Base-by-base conservation (phyloP, 2,888 invertebrate species). In the Pediacus dermestoides region DNA sequence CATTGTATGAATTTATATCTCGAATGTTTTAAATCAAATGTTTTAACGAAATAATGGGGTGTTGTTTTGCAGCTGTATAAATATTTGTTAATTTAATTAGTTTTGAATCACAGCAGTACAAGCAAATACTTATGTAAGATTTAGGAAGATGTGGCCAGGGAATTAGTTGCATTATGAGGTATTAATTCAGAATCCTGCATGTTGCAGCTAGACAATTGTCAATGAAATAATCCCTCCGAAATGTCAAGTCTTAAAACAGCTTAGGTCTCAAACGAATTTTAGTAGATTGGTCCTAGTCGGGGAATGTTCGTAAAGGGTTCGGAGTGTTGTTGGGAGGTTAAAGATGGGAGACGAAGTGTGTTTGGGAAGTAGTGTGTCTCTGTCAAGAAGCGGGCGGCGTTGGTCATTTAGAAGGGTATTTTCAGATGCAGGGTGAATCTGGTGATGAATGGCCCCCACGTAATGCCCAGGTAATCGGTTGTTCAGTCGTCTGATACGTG, bases 401-500 rank as follows among this genome's bases (percentile, higher is more conserved):
- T 34, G 43, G 44, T 44, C 48, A 46, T 48, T 46, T 46, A 46
- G 27, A 32, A 37, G 46, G 30, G 33, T 34, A 33, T 34, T 41
- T 39, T 32, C 39, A 27, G 39, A 39, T 36, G 32, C 28, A 34
- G 34, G 30, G 3, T 30, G 27, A 18, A 21, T 21, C 14, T 10
- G 21, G 38, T 50, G 42, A 50, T 46, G 38, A 39, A 50, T 40
- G 30, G 34, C 32, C 30, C 36, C 39, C 39, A 33, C 36, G 34
- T 34, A 44, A 37, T 37, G 43, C 37, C 42, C 40, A 46, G 43
- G 44, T 52, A 47, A 52, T 50, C 50, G 47, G 39, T 32, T 39
- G 41, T 39, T 44, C 42, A 45, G 35, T 39, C 38, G 45, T 38
- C 37, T 38, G 40, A 44, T 49, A 37, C 44, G 44, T 44, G 46